A percentile compares a stretch with the other conserved stretches of the same genome.
phyloP scores from a whole-genome alignment of 2,797 vertebrate genomes.

The Malurus splendens region DNA sequence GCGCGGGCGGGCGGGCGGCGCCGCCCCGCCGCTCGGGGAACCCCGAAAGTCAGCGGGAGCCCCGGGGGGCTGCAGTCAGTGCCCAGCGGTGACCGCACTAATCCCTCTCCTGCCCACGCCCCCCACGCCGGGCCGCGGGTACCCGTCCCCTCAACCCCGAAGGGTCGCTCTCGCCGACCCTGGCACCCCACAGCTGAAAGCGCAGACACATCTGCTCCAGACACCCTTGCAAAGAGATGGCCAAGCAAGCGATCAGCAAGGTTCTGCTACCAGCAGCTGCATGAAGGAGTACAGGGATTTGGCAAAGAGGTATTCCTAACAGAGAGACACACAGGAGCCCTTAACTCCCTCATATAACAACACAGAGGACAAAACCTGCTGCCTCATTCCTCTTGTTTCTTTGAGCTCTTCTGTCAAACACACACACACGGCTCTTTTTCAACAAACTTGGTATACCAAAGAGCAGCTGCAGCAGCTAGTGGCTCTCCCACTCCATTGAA shows the following conservation, averaged over 20 bases:
- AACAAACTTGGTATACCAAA: fast-evolving
- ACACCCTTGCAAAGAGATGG: neutral
- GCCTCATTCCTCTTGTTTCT: neutral
- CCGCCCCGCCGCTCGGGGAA: neutral
- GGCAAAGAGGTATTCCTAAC: fast-evolving
- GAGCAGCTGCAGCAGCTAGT: fast-evolving
- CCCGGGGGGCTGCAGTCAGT: fast-evolving
- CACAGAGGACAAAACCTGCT: neutral
- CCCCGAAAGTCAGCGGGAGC: neutral
- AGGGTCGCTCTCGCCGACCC: neutral
- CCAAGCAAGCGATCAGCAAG: too few relatives aligned
- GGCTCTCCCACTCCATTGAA: neutral
- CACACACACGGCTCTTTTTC: fast-evolving
- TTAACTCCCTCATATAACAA: fast-evolving
- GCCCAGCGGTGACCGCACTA: neutral
- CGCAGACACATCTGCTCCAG: fast-evolving
- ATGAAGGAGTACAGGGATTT: fast-evolving
- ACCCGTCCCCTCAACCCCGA: fast-evolving
- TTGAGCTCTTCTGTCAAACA: neutral
- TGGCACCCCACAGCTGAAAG: neutral
- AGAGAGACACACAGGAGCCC: neutral
- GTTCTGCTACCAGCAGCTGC: fast-evolving
- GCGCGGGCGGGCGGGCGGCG: neutral
- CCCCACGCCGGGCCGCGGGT: neutral
- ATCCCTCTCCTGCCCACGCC: neutral